phyloP scores from a whole-genome alignment of 2,888 invertebrate species.

The Thera britannica region DNA sequence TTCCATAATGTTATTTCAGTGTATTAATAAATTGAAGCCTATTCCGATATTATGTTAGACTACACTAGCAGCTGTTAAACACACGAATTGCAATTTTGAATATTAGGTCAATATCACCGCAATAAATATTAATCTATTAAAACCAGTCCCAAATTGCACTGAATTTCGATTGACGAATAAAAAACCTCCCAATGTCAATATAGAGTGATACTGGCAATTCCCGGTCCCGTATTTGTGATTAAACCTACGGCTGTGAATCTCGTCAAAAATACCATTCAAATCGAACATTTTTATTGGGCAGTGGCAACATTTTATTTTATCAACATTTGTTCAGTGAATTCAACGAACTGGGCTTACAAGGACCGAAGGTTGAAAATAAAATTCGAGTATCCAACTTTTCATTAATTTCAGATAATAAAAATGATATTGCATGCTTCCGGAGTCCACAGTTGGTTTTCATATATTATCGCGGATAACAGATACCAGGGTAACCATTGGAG shows the following conservation, averaged over 20 bases:
- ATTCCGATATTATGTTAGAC: conserved; percentile 3
- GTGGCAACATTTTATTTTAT: conserved; percentile 6
- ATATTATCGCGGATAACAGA: too few relatives aligned
- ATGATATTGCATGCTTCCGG: too few relatives aligned
- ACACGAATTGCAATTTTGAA: conserved; percentile 9
- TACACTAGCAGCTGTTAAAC: conserved; percentile 1
- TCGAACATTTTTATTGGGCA: conserved; percentile 21
- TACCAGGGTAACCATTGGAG: too few relatives aligned
- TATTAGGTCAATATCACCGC: conserved; percentile 17
- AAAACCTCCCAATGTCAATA: conserved; percentile 22
- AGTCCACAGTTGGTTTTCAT: too few relatives aligned
- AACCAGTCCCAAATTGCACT: conserved; percentile 23
- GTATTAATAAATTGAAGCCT: not conserved
- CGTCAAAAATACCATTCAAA: conserved; percentile 48
- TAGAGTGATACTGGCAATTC: conserved; percentile 22
- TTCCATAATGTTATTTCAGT: not conserved
- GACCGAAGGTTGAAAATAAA: not conserved
- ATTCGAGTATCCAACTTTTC: not conserved
- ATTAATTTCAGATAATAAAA: not conserved
- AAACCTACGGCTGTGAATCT: conserved; percentile 37
- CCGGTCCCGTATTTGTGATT: conserved; percentile 33
- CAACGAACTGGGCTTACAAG: not conserved
- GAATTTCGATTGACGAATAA: conserved; percentile 26
- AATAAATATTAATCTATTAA: conserved; percentile 24
- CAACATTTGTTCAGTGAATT: not conserved